Conservation (phyloP, 2,888 invertebrate genomes). For the Ophion ventricosus region DNA sequence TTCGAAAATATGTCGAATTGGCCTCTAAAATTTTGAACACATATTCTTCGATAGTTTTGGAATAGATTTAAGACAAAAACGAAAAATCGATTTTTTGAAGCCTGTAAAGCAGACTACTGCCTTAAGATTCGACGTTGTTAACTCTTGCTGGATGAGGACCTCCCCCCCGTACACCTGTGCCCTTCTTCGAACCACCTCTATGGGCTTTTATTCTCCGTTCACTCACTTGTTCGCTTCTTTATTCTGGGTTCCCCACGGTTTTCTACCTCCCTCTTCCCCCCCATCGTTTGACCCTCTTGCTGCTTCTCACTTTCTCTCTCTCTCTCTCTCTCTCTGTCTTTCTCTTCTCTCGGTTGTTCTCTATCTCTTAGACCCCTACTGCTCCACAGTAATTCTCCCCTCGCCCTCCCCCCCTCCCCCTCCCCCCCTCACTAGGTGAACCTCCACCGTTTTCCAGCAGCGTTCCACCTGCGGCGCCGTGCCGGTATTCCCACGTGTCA, state of each 20-base stretch:
- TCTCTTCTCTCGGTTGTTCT: conserved; percentile 35
- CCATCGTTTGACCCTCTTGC: conserved; percentile 27
- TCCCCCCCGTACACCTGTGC: conserved; percentile 65
- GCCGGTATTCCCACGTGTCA: conserved; percentile 82
- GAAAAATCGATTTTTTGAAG: no score
- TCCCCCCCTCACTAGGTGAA: conserved; percentile 52
- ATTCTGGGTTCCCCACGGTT: conserved; percentile 36
- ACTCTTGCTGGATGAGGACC: conserved; percentile 42
- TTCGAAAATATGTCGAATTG: no score
- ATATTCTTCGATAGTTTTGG: no score
- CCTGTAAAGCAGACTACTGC: no score
- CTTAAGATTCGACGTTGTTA: conserved; percentile 35
- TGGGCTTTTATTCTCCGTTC: conserved; percentile 39
- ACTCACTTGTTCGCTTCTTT: conserved; percentile 60
- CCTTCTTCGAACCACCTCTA: conserved; percentile 30
- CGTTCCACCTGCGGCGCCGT: conserved; percentile 79
- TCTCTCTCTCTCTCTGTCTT: conserved; percentile 21
- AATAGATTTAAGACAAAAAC: no score
- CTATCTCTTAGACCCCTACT: conserved; percentile 52
- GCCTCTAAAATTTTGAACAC: no score
- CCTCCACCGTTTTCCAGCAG: conserved; percentile 67
- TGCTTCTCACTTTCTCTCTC: conserved; percentile 29
- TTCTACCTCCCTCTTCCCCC: conserved; percentile 50
- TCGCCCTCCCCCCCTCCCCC: no score
- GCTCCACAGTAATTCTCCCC: conserved; percentile 56